phyloP scores from a whole-genome alignment of 2,113 vertebrate species.

The Origma solitaria region DNA sequence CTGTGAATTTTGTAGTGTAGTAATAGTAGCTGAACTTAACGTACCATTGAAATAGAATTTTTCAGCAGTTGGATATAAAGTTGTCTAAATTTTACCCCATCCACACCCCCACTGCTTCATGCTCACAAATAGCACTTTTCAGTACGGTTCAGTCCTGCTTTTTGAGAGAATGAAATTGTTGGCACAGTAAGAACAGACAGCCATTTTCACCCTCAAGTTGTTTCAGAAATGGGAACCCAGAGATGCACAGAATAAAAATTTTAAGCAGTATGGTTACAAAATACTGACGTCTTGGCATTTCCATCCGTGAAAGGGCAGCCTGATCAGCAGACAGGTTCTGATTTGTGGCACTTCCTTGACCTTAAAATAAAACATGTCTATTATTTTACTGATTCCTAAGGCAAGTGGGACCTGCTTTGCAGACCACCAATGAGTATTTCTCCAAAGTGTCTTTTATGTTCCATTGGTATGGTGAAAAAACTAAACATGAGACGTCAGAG shows the following conservation, averaged over 20 bases:
- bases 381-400: not conserved
- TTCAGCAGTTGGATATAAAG: not conserved
- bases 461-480: not conserved
- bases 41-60: not conserved
- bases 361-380: not conserved
- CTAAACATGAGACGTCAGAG: not conserved
- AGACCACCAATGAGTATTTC: not conserved
- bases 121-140: not conserved
- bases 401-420: not conserved
- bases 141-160: not conserved
- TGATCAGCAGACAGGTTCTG: not conserved
- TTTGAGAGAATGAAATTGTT: not conserved
- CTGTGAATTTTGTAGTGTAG: not conserved
- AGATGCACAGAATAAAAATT: not conserved
- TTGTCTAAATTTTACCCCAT: not conserved
- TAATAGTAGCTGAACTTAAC: not conserved
- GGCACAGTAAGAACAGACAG: fast-evolving
- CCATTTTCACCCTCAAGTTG: not conserved
- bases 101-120: not conserved
- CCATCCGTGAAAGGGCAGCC: fast-evolving
- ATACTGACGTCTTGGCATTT: not conserved
- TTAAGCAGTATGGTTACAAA: not conserved
- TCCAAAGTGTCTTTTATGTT: fast-evolving
- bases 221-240: not conserved
- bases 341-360: not conserved